Conservation (phyloP, 2,797 vertebrate species). For the Chloroceryle inda region DNA sequence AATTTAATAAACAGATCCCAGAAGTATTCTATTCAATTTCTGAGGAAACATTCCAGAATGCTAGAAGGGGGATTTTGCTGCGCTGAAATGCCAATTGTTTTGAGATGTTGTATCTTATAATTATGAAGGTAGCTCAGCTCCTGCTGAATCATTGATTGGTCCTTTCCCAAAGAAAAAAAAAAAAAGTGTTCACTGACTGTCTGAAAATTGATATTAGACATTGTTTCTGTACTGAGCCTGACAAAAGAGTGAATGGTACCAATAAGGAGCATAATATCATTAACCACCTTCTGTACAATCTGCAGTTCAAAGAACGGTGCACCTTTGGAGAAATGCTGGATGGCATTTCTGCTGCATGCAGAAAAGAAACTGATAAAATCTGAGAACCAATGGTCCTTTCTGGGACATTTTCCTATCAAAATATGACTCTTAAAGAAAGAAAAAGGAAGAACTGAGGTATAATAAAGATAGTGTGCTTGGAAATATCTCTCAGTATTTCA, state of each 20-base stretch:
- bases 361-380: background rate
- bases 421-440: background rate
- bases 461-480: background rate
- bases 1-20: slow-evolving; percentile 69
- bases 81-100: slow-evolving; percentile 47
- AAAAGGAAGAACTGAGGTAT: background rate
- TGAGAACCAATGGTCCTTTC: background rate
- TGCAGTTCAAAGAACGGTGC: background rate
- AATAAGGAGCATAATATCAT: background rate
- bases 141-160: slow-evolving; percentile 11
- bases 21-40: slow-evolving; percentile 53
- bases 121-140: slow-evolving; percentile 22
- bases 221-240: background rate
- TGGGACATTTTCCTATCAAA: background rate
- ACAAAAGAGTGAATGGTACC: background rate
- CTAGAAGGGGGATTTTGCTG: slow-evolving; percentile 18
- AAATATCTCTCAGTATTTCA: background rate
- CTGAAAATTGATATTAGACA: background rate
- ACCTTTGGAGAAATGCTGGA: background rate
- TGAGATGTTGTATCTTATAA: slow-evolving; percentile 32
- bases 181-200: background rate
- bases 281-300: background rate
- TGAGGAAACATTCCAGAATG: background rate
- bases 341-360: background rate
- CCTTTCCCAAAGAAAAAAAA: background rate